Conservation (phyloP, 2,113 vertebrate species). For the Stegostoma tigrinum region DNA sequence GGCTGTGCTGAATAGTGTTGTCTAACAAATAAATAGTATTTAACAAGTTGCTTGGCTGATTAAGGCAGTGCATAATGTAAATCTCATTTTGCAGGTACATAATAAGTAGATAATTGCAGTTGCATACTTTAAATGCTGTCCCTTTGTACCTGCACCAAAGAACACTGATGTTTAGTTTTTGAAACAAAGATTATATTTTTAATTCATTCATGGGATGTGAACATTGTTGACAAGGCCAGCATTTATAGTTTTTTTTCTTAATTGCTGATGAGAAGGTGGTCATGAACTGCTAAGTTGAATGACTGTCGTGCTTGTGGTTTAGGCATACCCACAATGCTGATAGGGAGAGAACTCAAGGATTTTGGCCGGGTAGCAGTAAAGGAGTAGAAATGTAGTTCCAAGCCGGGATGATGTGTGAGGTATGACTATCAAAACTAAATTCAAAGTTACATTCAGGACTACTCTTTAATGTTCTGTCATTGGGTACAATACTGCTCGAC, state of each 20-base stretch:
- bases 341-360: neutral
- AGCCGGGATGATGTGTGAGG: neutral
- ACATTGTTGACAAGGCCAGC: neutral
- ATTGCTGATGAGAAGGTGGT: neutral
- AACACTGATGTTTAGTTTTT: neutral
- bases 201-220: neutral
- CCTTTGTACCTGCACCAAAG: neutral
- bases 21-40: neutral
- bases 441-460: neutral
- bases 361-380: neutral
- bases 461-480: neutral
- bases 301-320: neutral
- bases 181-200: neutral
- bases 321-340: no score
- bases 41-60: conserved; percentile 15
- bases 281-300: neutral
- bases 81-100: neutral
- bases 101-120: neutral
- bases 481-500: neutral
- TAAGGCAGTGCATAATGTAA: neutral
- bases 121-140: neutral
- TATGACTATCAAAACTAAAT: neutral
- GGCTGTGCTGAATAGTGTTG: neutral
- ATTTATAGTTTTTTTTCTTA: neutral
- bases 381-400: neutral